Evolutionary conservation across 1,140 invertebrate genomes (phyloP).

Genomic region (Drosophila lacertosa): DNA sequence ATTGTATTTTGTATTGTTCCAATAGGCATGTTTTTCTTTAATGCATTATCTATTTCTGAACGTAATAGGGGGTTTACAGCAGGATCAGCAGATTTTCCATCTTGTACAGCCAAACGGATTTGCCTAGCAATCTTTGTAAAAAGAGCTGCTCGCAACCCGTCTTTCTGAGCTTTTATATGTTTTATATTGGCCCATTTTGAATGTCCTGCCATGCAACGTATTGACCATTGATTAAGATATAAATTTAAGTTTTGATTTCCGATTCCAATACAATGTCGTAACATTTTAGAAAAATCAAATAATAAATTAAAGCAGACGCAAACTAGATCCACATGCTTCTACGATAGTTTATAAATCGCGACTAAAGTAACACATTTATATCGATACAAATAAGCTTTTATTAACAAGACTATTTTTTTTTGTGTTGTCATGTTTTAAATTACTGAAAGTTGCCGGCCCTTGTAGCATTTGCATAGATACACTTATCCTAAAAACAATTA

Average conservation of each 20-base stretch:
- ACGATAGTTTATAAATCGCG: too few relatives aligned
- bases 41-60: conserved; percentile 86
- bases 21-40: conserved; percentile 86
- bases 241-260: conserved; percentile 2
- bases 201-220: conserved; percentile 86
- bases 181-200: conserved; percentile 91
- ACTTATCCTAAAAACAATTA: too few relatives aligned
- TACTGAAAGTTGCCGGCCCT: too few relatives aligned
- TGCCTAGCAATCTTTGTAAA: conserved; percentile 84
- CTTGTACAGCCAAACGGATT: conserved; percentile 86
- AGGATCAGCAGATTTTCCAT: conserved; percentile 86
- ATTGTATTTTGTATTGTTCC: conserved; percentile 86
- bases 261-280: conserved; percentile 17
- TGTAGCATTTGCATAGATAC: too few relatives aligned
- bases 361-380: too few relatives aligned
- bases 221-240: background rate
- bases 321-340: too few relatives aligned
- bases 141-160: conserved; percentile 85
- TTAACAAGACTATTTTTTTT: too few relatives aligned
- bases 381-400: too few relatives aligned
- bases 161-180: conserved; percentile 88
- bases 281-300: too few relatives aligned
- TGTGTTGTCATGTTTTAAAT: too few relatives aligned
- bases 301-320: too few relatives aligned
- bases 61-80: conserved; percentile 85